A percentile compares a stretch with the other conserved stretches of the same genome.
Evolutionary conservation across 2,888 invertebrate genomes (phyloP).

Genomic region (Zeuzera pyrina): DNA sequence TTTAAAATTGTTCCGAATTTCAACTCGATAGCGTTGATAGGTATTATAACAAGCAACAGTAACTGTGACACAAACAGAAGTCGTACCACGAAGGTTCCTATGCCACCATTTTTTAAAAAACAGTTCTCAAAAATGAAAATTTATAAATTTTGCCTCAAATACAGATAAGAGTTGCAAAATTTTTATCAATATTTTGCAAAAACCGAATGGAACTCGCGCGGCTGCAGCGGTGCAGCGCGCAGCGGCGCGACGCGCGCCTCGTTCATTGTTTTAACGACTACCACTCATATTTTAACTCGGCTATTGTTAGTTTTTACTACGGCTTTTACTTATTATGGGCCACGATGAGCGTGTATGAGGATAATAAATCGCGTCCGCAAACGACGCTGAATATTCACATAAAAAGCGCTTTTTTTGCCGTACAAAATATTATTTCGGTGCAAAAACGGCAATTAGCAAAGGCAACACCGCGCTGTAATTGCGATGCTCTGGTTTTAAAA

Average conservation of each 20-base stretch:
- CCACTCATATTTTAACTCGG: slow-evolving; percentile 8
- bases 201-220: background rate
- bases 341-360: slow-evolving; percentile 11
- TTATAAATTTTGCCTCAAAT: background rate
- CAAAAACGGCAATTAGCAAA: slow-evolving; percentile 11
- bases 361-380: slow-evolving; percentile 9
- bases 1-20: background rate
- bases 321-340: slow-evolving; percentile 3
- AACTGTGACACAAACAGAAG: too few relatives aligned
- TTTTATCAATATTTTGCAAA: background rate
- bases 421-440: slow-evolving; percentile 10
- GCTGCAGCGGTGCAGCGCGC: background rate
- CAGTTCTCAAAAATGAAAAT: background rate
- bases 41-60: too few relatives aligned
- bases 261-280: slow-evolving; percentile 7
- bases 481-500: slow-evolving; percentile 8
- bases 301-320: slow-evolving; percentile 13
- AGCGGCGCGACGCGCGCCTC: background rate
- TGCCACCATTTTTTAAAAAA: background rate
- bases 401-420: slow-evolving; percentile 7
- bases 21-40: too few relatives aligned
- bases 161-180: background rate
- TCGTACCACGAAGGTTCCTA: too few relatives aligned
- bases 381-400: slow-evolving; percentile 5
- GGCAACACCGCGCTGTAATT: slow-evolving; percentile 11